Evolutionary conservation across 2,888 invertebrate genomes (phyloP).

Genomic region (Camptogramma bilineatum): DNA sequence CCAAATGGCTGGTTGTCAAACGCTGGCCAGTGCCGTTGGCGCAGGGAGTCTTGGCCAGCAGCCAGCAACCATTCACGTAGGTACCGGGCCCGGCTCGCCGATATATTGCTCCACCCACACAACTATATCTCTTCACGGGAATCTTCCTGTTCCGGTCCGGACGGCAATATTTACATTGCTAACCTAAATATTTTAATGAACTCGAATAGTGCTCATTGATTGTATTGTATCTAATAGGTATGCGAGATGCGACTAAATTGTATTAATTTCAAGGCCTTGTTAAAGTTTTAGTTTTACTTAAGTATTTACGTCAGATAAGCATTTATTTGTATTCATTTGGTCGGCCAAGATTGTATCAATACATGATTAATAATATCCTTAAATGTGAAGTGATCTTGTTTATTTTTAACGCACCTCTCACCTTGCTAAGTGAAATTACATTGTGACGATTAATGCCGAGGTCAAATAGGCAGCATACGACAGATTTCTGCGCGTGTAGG

Average conservation of each 20-base stretch:
- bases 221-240: no score
- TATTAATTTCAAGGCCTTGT: slow-evolving; percentile 26
- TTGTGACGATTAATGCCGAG: slow-evolving; percentile 42
- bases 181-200: slow-evolving; percentile 31
- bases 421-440: slow-evolving; percentile 40
- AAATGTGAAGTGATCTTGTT: slow-evolving; percentile 12
- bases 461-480: slow-evolving; percentile 42
- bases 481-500: slow-evolving; percentile 63
- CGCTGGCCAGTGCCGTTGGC: slow-evolving; percentile 51
- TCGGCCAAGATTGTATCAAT: slow-evolving; percentile 10
- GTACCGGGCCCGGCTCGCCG: slow-evolving; percentile 50
- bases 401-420: slow-evolving; percentile 16
- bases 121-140: slow-evolving; percentile 50
- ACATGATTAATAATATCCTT: slow-evolving; percentile 12
- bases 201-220: slow-evolving; percentile 22
- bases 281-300: slow-evolving; percentile 17
- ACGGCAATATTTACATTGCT: slow-evolving; percentile 37
- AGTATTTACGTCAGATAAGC: slow-evolving; percentile 15
- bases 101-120: slow-evolving; percentile 57
- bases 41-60: slow-evolving; percentile 49
- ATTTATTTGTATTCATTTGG: slow-evolving; percentile 14
- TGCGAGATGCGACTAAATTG: slow-evolving; percentile 16
- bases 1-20: slow-evolving; percentile 60
- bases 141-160: slow-evolving; percentile 72
- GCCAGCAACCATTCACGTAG: slow-evolving; percentile 69